Percentiles rank a stretch among this genome's conserved stretches.
Evolutionary conservation across 2,888 invertebrate genomes (phyloP).

Genomic region (Lasioglossum pauxillum): DNA sequence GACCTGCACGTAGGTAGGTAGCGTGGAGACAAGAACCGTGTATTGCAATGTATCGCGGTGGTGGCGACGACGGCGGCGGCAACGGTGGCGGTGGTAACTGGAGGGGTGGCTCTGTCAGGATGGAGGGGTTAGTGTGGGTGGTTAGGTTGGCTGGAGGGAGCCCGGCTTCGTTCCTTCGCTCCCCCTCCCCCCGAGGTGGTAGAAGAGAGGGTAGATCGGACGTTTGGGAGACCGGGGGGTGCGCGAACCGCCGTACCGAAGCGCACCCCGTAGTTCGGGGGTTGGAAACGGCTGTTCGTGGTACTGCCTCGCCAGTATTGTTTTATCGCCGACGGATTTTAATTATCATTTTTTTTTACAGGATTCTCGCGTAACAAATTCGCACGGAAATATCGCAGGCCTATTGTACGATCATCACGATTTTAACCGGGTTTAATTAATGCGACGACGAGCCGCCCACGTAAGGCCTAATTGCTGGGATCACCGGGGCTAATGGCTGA

Average conservation of each 20-base stretch:
- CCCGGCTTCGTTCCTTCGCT: constrained; percentile 74
- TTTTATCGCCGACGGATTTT: constrained; percentile 36
- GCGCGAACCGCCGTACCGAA: constrained; percentile 71
- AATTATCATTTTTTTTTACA: constrained; percentile 32
- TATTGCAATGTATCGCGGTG: constrained; percentile 83
- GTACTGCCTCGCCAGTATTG: constrained; percentile 42
- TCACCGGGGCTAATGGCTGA: not conserved
- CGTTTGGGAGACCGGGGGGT: constrained; percentile 74
- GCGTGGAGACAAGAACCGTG: constrained; percentile 81
- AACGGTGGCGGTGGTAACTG: constrained; percentile 68
- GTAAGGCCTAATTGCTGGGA: constrained; percentile 1
- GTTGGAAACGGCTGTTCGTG: constrained; percentile 51
- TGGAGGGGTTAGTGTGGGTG: constrained; percentile 73
- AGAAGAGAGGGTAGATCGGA: constrained; percentile 73
- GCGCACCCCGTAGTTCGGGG: constrained; percentile 36
- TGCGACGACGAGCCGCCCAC: not conserved
- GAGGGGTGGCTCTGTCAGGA: constrained; percentile 70
- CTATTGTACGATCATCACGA: constrained; percentile 20
- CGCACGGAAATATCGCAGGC: constrained; percentile 25
- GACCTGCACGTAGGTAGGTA: constrained; percentile 79
- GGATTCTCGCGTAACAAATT: constrained; percentile 23
- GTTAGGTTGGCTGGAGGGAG: constrained; percentile 71
- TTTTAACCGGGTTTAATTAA: constrained; percentile 12
- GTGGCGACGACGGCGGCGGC: constrained; percentile 67
- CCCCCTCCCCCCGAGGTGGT: constrained; percentile 57